phyloP scores from a whole-genome alignment of 2,797 vertebrate species.

The Gymnothorax reevesii region DNA sequence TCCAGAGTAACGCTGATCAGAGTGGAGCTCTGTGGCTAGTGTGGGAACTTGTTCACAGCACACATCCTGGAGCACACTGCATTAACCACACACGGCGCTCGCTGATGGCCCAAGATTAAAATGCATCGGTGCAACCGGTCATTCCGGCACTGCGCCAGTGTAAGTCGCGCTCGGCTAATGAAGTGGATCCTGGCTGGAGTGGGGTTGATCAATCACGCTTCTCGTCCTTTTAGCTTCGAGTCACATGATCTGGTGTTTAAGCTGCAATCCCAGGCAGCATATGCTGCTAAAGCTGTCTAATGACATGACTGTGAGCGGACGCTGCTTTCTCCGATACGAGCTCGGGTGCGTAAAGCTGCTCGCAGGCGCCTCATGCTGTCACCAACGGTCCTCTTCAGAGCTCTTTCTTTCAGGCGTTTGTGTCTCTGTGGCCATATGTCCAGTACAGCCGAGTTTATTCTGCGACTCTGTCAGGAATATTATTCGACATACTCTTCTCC shows the following conservation, averaged over 20 bases:
- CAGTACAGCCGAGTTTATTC: not conserved
- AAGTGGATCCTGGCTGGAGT: constrained; percentile 22
- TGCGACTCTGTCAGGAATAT: not conserved
- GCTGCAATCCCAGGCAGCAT: constrained; percentile 45
- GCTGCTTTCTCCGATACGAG: constrained; percentile 49
- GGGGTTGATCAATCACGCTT: constrained; percentile 46
- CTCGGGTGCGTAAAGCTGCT: constrained; percentile 61
- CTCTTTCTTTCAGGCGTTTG: not conserved
- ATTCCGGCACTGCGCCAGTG: constrained; percentile 14
- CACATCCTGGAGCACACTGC: not conserved
- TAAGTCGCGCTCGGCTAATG: constrained; percentile 38
- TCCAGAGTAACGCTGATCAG: not conserved
- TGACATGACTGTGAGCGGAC: constrained; percentile 37
- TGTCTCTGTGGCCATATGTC: not conserved
- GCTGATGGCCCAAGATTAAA: not conserved
- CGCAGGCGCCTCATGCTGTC: constrained; percentile 64
- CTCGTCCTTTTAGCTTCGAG: constrained; percentile 45
- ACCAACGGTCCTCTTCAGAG: constrained; percentile 66
- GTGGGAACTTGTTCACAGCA: not conserved
- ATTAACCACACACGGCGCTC: not conserved
- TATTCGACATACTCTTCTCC: not conserved
- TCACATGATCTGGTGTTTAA: constrained; percentile 54
- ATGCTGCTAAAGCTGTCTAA: constrained; percentile 51
- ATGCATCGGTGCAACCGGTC: not conserved
- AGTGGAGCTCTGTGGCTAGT: not conserved